These are phyloP conservation scores for Sepioteuthis lessoniana DNA, from an alignment of 2,888 invertebrate species.

Conservation along the genomic window DNA sequence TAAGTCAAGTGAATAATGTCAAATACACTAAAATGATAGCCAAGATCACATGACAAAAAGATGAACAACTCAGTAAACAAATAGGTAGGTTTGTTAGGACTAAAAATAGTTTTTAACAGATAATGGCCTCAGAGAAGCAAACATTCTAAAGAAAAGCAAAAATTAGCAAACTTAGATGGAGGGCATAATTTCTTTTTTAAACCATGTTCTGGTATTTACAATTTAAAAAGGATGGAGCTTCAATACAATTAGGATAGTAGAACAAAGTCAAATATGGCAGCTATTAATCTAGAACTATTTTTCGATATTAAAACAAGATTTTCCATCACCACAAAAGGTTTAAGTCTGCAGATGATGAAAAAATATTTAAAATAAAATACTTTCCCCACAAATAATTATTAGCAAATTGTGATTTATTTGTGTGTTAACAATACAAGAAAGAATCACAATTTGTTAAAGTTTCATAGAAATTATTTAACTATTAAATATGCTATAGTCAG, in stretches of 20 bases:
- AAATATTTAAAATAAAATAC: background rate
- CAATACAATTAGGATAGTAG: no score
- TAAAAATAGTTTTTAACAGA: background rate
- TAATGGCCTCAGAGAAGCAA: background rate
- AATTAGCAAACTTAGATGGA: background rate
- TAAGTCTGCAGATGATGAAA: background rate
- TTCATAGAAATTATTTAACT: no score
- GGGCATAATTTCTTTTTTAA: background rate
- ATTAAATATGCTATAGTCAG: no score
- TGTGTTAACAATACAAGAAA: no score
- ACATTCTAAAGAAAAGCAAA: background rate
- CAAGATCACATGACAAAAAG: background rate
- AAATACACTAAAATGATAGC: background rate
- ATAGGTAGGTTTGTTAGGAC: background rate
- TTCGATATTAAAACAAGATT: background rate
- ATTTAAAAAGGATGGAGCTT: background rate
- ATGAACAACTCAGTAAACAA: background rate
- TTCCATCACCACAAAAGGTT: no score
- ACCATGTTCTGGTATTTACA: no score
- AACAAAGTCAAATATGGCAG: no score
- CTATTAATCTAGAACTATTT: no score
- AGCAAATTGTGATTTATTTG: background rate
- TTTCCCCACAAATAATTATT: background rate
- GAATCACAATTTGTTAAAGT: no score
- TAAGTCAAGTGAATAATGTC: background rate